These are phyloP conservation scores for Polydrusus pterygomalis DNA, from an alignment of 2,888 invertebrate genomes.

Conservation along the genomic window DNA sequence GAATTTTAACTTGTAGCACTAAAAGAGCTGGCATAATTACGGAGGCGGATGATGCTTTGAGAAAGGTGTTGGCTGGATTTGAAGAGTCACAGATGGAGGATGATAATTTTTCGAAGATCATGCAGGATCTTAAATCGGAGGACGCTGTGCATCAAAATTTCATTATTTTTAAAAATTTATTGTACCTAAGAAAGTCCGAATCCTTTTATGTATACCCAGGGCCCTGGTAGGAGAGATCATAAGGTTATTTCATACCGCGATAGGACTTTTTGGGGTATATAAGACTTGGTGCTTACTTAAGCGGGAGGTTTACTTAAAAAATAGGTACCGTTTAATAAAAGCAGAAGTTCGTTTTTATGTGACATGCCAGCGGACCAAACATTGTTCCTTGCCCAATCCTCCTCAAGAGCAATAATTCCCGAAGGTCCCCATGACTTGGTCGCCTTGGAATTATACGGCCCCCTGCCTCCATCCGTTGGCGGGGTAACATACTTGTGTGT, in stretches of 20 bases:
- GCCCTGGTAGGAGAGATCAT: background rate
- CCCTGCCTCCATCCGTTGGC: background rate
- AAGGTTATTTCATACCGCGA: background rate
- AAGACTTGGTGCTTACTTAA: background rate
- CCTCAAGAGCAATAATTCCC: background rate
- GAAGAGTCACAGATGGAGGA: no score
- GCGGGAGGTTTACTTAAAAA: background rate
- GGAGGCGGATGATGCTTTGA: no score
- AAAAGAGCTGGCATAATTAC: no score
- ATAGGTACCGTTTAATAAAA: background rate
- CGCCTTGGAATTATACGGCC: background rate
- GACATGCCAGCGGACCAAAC: conserved; percentile 20
- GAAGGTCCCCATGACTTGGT: conserved; percentile 6
- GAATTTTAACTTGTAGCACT: no score
- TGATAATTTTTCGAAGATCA: no score
- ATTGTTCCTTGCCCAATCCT: background rate
- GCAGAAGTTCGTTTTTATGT: background rate
- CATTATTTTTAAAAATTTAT: no score
- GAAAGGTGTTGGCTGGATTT: no score
- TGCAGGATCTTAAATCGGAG: no score
- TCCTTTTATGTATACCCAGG: background rate
- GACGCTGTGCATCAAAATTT: no score
- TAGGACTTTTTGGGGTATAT: conserved; percentile 12
- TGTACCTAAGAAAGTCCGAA: no score
- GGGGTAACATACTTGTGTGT: background rate